phyloP scores from a whole-genome alignment of 2,888 invertebrate genomes.

The Spilarctia lutea region DNA sequence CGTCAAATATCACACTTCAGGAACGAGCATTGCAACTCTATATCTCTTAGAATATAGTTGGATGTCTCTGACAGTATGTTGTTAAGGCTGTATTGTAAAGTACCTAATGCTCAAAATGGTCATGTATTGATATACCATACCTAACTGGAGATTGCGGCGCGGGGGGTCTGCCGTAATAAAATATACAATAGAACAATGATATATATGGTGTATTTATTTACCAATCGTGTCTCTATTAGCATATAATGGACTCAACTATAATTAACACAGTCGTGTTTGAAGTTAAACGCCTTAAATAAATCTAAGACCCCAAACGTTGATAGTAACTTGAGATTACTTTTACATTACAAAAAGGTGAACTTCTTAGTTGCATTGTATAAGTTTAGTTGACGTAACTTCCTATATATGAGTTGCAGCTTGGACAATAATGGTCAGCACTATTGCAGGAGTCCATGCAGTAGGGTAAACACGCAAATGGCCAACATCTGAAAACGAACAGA shows the following conservation, averaged over 20 bases:
- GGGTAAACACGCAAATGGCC: slow-evolving; percentile 85
- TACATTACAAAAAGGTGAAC: neutral
- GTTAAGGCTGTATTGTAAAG: too few species aligned
- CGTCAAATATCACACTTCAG: too few species aligned
- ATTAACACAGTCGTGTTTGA: neutral
- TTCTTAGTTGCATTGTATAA: too few species aligned
- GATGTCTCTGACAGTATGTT: too few species aligned
- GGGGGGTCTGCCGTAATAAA: neutral
- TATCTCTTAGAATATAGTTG: too few species aligned
- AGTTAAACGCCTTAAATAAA: neutral
- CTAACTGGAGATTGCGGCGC: neutral
- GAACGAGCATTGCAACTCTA: too few species aligned
- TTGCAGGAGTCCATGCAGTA: slow-evolving; percentile 86
- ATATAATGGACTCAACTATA: neutral
- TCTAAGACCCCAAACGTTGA: neutral
- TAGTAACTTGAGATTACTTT: neutral
- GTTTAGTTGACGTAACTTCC: slow-evolving; percentile 71
- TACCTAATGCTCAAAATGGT: neutral
- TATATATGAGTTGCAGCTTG: slow-evolving; percentile 83
- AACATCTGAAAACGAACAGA: slow-evolving; percentile 70
- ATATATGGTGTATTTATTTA: neutral
- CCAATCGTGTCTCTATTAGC: neutral
- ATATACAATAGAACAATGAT: neutral
- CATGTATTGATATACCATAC: neutral
- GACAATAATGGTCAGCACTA: slow-evolving; percentile 85